Evolutionary conservation across 2,888 invertebrate genomes (phyloP).

Genomic region (Pollenia griseotomentosa): DNA sequence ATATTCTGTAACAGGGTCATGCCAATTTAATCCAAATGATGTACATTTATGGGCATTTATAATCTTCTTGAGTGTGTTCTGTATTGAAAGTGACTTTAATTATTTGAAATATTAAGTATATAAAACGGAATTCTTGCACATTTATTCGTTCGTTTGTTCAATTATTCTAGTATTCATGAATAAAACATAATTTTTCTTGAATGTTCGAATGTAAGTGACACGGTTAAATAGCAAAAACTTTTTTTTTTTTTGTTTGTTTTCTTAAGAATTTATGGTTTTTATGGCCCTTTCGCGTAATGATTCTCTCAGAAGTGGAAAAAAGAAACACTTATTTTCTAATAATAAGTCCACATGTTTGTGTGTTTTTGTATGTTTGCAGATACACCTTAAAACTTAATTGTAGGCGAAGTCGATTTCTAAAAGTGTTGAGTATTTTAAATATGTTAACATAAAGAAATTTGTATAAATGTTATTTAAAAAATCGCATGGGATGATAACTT

Average conservation of each 20-base stretch:
- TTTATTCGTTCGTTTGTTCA: conserved; percentile 39
- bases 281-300: conserved; percentile 54
- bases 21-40: conserved; percentile 9
- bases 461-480: too few species aligned
- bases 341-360: neutral
- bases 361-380: neutral
- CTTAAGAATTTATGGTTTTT: conserved; percentile 63
- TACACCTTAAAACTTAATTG: neutral
- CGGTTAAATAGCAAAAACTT: conserved; percentile 62
- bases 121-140: conserved; percentile 15
- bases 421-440: neutral
- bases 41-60: neutral
- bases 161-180: conserved; percentile 58
- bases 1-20: neutral
- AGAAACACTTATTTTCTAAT: conserved; percentile 41
- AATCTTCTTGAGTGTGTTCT: neutral
- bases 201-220: conserved; percentile 67
- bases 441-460: too few species aligned
- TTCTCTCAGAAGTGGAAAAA: conserved; percentile 40
- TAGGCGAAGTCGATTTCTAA: neutral
- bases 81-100: conserved; percentile 15
- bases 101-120: conserved; percentile 33
- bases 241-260: conserved; percentile 32
- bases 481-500: neutral
- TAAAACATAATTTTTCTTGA: conserved; percentile 68